A percentile compares a stretch with the other conserved stretches of the same genome.
phyloP scores from a whole-genome alignment of 2,888 invertebrate species.

The Chalcis sispes region DNA sequence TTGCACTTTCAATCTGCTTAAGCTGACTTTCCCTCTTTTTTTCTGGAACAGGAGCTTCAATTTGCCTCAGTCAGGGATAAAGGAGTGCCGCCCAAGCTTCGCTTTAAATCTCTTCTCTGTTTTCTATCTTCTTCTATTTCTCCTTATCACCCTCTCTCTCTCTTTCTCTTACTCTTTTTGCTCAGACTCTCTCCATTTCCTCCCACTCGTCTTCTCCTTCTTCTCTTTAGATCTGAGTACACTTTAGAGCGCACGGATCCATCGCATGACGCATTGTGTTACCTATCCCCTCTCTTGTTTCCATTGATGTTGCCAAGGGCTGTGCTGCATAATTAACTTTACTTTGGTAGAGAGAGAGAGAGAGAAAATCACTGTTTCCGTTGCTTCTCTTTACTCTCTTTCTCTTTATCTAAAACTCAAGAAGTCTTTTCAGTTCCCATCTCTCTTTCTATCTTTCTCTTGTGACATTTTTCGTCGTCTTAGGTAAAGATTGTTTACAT shows the following conservation, averaged over 20 bases:
- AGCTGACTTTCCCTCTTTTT: constrained; percentile 18
- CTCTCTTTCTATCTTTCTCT: neutral
- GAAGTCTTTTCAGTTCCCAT: neutral
- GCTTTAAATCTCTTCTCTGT: constrained; percentile 37
- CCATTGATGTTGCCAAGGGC: constrained; percentile 16
- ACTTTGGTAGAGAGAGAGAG: no score
- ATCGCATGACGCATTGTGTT: constrained; percentile 44
- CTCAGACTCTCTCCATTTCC: neutral
- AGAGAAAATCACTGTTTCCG: constrained; percentile 15
- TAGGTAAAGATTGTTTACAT: constrained; percentile 40
- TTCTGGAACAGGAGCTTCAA: constrained; percentile 27
- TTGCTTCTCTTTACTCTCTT: constrained; percentile 4
- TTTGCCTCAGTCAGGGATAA: constrained; percentile 46
- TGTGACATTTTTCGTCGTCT: neutral
- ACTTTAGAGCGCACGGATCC: constrained; percentile 40
- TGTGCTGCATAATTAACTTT: constrained; percentile 53
- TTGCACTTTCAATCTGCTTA: constrained; percentile 55
- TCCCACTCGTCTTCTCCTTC: neutral
- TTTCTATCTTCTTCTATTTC: constrained; percentile 38
- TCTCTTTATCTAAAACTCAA: no score
- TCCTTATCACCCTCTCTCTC: neutral
- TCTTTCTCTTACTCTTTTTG: neutral
- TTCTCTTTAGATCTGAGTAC: constrained; percentile 27
- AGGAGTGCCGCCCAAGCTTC: constrained; percentile 35
- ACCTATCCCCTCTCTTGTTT: no score